A percentile compares a stretch with the other conserved stretches of the same genome.
Evolutionary conservation across 30 jellyfish, hydroid and myxozoan species (phyloP).

Genomic region (Rhopilema esculentum): DNA sequence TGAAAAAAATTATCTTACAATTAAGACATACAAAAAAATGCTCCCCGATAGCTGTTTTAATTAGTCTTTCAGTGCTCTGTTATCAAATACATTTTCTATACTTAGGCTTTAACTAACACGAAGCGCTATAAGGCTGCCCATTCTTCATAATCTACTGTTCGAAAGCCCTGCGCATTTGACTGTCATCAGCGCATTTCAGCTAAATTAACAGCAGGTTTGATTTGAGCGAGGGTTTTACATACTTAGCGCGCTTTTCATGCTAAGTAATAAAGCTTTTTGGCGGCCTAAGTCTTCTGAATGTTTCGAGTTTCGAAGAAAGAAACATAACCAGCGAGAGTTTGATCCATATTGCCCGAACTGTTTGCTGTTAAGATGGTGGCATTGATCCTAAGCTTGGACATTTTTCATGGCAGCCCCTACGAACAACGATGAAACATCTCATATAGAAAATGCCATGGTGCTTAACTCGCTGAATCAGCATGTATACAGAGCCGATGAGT

Average conservation of each 20-base stretch:
- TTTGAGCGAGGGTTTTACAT: conserved; percentile 14
- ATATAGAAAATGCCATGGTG: not conserved
- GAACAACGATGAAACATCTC: conserved; percentile 6
- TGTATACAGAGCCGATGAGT: not conserved
- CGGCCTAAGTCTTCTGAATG: not conserved
- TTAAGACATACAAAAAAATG: too few species aligned
- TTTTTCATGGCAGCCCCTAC: conserved; percentile 28
- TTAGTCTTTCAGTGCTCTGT: too few species aligned
- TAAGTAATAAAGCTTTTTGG: not conserved
- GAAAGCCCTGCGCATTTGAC: not conserved
- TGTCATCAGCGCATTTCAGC: not conserved
- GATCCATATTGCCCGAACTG: conserved; percentile 47
- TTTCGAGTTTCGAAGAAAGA: not conserved
- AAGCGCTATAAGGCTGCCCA: not conserved
- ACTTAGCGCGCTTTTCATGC: not conserved
- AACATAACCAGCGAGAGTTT: conserved; percentile 53
- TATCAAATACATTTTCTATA: too few species aligned
- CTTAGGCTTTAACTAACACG: too few species aligned
- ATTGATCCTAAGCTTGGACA: conserved; percentile 4
- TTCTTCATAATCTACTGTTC: too few species aligned
- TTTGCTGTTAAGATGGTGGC: conserved; percentile 2
- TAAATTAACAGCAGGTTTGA: not conserved
- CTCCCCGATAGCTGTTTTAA: too few species aligned
- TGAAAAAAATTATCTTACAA: too few species aligned
- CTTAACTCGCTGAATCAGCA: conserved; percentile 19